Conservation (phyloP, 2,113 vertebrate species). For the Columba janthina region DNA sequence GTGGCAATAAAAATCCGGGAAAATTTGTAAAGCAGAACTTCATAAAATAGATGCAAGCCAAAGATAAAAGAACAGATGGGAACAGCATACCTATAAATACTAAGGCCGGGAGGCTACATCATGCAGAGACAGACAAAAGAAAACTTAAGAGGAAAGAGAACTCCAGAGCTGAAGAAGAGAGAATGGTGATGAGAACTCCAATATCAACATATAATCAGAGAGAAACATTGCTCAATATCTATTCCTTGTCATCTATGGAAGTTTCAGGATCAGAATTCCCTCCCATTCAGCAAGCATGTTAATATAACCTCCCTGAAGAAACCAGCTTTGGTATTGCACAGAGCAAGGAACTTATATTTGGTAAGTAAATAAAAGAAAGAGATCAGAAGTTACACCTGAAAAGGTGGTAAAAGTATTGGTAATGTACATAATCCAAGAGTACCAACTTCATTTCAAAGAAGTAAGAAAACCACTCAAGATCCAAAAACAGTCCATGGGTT, state of each 20-base stretch:
- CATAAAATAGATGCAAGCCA: not conserved
- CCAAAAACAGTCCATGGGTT: not conserved
- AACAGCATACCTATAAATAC: not conserved
- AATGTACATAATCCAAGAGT: not conserved
- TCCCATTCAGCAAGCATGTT: not conserved
- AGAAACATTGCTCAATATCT: not conserved
- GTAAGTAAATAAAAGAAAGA: not conserved
- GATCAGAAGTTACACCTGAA: not conserved
- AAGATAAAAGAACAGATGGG: not conserved
- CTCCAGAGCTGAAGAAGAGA: not conserved
- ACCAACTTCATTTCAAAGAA: not conserved
- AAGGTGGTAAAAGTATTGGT: not conserved
- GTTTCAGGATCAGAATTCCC: not conserved
- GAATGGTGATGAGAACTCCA: not conserved
- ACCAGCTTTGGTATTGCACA: not conserved
- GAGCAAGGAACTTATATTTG: not conserved
- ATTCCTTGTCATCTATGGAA: not conserved
- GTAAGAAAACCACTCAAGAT: not conserved
- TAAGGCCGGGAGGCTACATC: not conserved
- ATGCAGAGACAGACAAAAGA: not conserved
- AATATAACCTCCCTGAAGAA: not conserved
- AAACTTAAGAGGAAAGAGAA: not conserved
- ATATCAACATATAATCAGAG: not conserved
- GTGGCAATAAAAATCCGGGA: not conserved
- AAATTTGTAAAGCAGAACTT: not conserved